Evolutionary conservation across 2,113 vertebrate species (phyloP).

Genomic region (Podarcis raffonei): DNA sequence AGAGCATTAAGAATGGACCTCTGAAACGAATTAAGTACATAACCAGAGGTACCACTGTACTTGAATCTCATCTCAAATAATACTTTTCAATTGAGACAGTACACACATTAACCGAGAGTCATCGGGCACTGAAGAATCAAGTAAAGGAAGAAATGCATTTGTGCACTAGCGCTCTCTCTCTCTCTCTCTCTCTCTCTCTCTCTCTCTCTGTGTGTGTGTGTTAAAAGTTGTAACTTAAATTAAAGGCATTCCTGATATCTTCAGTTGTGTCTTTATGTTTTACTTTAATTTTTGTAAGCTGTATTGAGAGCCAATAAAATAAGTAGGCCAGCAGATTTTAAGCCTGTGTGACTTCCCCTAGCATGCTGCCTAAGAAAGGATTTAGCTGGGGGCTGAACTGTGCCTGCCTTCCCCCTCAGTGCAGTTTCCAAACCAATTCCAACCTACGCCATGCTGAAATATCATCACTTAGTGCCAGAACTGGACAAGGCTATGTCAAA

Average conservation of each 20-base stretch:
- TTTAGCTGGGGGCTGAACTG: background rate
- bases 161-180: background rate
- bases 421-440: background rate
- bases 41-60: no score
- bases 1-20: no score
- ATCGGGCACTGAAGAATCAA: background rate
- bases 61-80: background rate
- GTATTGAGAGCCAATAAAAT: background rate
- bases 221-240: background rate
- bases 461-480: conserved; percentile 9
- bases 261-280: background rate
- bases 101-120: background rate
- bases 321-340: background rate
- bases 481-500: conserved; percentile 14
- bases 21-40: no score
- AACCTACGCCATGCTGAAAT: background rate
- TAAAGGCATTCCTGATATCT: background rate
- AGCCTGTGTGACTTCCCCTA: background rate
- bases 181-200: background rate
- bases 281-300: background rate
- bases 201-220: background rate
- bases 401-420: background rate
- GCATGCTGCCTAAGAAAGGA: background rate
- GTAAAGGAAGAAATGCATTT: background rate
- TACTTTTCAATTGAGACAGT: background rate